A percentile compares a stretch with the other conserved stretches of the same genome.
phyloP scores from a whole-genome alignment of 2,797 vertebrate genomes.

The Pempheris klunzingeri region DNA sequence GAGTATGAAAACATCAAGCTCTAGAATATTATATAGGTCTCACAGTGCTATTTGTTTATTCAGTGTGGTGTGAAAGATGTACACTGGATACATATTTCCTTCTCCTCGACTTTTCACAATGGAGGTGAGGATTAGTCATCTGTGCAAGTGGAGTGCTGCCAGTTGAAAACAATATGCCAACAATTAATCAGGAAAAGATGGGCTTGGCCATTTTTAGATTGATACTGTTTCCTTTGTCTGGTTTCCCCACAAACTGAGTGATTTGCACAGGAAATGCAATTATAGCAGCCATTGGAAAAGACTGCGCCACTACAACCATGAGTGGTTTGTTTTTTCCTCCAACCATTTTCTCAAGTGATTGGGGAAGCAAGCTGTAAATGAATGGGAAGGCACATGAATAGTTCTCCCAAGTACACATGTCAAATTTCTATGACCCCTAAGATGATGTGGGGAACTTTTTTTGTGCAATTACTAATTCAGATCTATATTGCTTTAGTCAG shows the following conservation, averaged over 20 bases:
- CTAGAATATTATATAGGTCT: conserved; percentile 23
- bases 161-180: conserved; percentile 80
- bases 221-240: conserved; percentile 69
- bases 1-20: conserved; percentile 25
- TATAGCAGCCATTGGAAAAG: conserved; percentile 73
- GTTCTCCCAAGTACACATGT: conserved; percentile 65
- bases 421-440: conserved; percentile 67
- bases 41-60: conserved; percentile 45
- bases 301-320: conserved; percentile 72
- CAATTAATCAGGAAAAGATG: conserved; percentile 81
- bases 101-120: conserved; percentile 59
- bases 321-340: conserved; percentile 79
- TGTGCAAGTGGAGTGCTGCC: conserved; percentile 73
- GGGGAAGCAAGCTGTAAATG: conserved; percentile 79
- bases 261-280: conserved; percentile 83
- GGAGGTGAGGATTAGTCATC: conserved; percentile 72
- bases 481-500: conserved; percentile 45
- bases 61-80: conserved; percentile 50
- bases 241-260: conserved; percentile 68
- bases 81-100: conserved; percentile 44
- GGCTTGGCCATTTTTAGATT: conserved; percentile 70
- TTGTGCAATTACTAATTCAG: conserved; percentile 52
- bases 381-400: conserved; percentile 77
- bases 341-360: conserved; percentile 86
- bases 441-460: conserved; percentile 56